These are phyloP conservation scores for Papilio gigon DNA, from an alignment of 2,888 invertebrate genomes.

Conservation along the genomic window DNA sequence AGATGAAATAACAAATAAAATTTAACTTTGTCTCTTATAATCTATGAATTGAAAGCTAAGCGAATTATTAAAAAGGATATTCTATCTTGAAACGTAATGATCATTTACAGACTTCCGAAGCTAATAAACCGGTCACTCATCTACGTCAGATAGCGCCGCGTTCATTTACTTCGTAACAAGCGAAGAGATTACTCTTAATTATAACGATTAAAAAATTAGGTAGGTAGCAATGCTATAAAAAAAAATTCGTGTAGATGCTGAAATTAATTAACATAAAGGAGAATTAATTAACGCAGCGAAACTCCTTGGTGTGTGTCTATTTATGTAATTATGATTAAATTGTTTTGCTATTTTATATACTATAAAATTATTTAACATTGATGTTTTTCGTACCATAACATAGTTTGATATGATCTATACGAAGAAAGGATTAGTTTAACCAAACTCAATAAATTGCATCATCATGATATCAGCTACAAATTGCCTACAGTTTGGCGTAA, in stretches of 20 bases:
- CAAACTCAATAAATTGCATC: too few species aligned
- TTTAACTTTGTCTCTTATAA: neutral
- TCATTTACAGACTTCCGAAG: neutral
- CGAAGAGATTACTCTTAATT: conserved; percentile 25
- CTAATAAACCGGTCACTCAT: conserved; percentile 36
- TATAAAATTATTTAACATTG: neutral
- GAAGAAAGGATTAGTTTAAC: too few species aligned
- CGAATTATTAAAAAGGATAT: neutral
- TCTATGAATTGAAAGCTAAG: neutral
- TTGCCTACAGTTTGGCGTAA: too few species aligned
- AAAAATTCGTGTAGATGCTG: neutral
- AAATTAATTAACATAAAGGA: conserved; percentile 22
- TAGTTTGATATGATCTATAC: neutral
- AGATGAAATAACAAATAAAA: conserved; percentile 29
- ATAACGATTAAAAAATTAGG: conserved; percentile 8
- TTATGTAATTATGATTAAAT: conserved; percentile 16
- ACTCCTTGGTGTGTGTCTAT: neutral
- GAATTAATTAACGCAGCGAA: conserved; percentile 17
- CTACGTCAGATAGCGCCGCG: conserved; percentile 11
- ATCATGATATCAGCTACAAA: too few species aligned
- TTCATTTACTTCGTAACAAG: conserved; percentile 25
- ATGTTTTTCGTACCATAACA: neutral
- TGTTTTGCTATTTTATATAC: neutral
- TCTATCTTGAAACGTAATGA: neutral
- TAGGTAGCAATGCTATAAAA: conserved; percentile 5